Conservation (phyloP, 2,113 vertebrate species). For the Camelus bactrianus region DNA sequence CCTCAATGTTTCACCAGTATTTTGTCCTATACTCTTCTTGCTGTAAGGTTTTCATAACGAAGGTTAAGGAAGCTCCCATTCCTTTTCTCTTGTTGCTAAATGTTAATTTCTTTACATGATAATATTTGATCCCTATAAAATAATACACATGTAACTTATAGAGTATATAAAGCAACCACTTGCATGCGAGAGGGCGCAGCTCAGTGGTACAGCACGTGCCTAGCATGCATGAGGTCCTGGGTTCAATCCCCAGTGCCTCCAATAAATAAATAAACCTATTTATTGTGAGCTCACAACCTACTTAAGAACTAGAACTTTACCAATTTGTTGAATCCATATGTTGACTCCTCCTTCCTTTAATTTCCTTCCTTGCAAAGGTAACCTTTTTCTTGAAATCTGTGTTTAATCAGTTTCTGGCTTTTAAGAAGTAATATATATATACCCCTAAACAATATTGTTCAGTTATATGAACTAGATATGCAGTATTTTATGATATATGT, state of each 20-base stretch:
- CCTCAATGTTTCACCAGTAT: neutral
- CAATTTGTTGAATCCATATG: neutral
- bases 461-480: neutral
- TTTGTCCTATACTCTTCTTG: neutral
- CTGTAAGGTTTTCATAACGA: neutral
- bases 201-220: too few relatives aligned
- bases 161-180: neutral
- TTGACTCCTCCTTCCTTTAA: neutral
- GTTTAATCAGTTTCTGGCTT: neutral
- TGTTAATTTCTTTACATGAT: neutral
- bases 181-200: neutral
- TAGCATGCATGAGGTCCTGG: too few relatives aligned
- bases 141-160: neutral
- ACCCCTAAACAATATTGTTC: neutral
- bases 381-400: neutral
- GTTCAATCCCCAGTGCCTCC: too few relatives aligned
- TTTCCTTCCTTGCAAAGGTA: neutral
- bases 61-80: neutral
- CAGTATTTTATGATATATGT: neutral
- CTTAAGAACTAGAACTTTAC: neutral
- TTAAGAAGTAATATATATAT: neutral
- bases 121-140: neutral
- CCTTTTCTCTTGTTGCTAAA: neutral
- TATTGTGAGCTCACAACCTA: neutral
- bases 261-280: too few relatives aligned